Evolutionary conservation across 2,113 vertebrate species (phyloP).

Genomic region (Manacus vitellinus): DNA sequence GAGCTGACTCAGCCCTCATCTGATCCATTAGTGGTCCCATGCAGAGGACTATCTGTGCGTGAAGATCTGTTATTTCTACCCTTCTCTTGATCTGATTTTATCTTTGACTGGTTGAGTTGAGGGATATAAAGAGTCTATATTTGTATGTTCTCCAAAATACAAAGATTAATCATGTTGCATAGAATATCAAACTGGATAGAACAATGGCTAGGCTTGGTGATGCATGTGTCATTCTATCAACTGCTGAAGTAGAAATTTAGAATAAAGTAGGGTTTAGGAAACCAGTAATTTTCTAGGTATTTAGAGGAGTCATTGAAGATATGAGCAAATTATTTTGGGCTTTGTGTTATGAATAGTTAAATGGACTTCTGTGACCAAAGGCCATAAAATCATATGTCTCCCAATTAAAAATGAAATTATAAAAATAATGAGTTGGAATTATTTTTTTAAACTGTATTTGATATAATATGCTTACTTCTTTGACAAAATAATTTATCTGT

Average conservation of each 20-base stretch:
- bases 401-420: background rate
- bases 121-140: background rate
- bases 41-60: background rate
- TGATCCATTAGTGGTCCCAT: background rate
- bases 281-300: background rate
- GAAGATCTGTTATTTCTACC: background rate
- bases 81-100: background rate
- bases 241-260: background rate
- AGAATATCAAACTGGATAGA: background rate
- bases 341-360: background rate
- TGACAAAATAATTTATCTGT: background rate
- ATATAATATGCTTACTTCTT: background rate
- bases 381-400: background rate
- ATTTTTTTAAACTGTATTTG: background rate
- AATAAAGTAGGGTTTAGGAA: background rate
- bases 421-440: background rate
- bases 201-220: background rate
- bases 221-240: background rate
- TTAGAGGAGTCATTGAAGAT: background rate
- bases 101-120: background rate
- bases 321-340: background rate
- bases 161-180: background rate
- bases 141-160: background rate
- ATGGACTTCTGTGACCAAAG: background rate
- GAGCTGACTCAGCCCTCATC: background rate